These are phyloP conservation scores for Drosophila fungiperda DNA, from an alignment of 2,888 invertebrate species.

Conservation along the genomic window DNA sequence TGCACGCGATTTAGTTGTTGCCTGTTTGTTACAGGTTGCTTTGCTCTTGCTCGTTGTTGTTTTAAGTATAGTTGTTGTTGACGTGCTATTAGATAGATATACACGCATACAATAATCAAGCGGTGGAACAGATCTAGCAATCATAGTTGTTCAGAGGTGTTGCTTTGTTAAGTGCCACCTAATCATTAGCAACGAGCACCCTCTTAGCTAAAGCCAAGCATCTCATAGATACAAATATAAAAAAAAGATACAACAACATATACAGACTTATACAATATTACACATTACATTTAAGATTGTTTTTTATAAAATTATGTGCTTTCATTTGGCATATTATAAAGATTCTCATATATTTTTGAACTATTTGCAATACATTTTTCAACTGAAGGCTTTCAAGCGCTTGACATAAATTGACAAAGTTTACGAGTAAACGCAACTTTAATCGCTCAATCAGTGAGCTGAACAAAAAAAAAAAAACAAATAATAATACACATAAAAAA, in stretches of 20 bases:
- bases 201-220: conserved; percentile 33
- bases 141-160: conserved; percentile 70
- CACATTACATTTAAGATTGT: background rate
- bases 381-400: conserved; percentile 70
- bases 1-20: conserved; percentile 71
- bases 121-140: conserved; percentile 38
- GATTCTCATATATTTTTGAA: background rate
- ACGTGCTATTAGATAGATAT: conserved; percentile 32
- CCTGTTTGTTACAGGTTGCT: conserved; percentile 28
- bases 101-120: conserved; percentile 59
- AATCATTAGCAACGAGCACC: conserved; percentile 52
- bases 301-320: background rate
- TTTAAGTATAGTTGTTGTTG: conserved; percentile 13
- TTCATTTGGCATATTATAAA: background rate
- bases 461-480: background rate
- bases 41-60: conserved; percentile 15
- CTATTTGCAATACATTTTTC: conserved; percentile 10
- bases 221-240: conserved; percentile 34
- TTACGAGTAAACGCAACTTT: conserved; percentile 49
- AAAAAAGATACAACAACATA: background rate
- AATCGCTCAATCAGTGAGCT: conserved; percentile 71
- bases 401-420: conserved; percentile 76
- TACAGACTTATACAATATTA: background rate
- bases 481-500: background rate
- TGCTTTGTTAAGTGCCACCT: conserved; percentile 68